Conservation (phyloP, 2,888 invertebrate species). For the Hecatera dysodea region DNA sequence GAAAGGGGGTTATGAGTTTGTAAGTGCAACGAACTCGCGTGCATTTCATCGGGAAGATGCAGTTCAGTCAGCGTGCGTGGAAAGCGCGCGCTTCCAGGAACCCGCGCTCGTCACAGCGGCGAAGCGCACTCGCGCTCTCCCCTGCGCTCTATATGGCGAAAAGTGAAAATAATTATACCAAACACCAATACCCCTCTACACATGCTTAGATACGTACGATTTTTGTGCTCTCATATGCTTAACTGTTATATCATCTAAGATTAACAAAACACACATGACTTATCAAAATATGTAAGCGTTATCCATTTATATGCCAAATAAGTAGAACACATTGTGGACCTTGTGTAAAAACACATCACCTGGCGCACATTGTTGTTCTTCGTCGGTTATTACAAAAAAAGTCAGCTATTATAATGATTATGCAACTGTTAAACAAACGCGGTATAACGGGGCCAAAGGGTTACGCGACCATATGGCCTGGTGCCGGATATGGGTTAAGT, state of each 20-base stretch:
- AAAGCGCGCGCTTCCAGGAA: slow-evolving; percentile 89
- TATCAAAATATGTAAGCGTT: slow-evolving; percentile 21
- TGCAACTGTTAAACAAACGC: slow-evolving; percentile 86
- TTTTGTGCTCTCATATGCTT: slow-evolving; percentile 13
- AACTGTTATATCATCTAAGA: slow-evolving; percentile 19
- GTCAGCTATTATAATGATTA: slow-evolving; percentile 81
- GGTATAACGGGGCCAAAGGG: slow-evolving; percentile 90
- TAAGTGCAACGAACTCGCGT: slow-evolving; percentile 90
- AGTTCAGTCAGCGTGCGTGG: slow-evolving; percentile 80
- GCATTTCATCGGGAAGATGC: slow-evolving; percentile 90
- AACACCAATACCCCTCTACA: slow-evolving; percentile 38
- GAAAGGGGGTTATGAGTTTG: slow-evolving; percentile 91
- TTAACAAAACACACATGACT: slow-evolving; percentile 18
- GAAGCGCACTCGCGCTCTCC: slow-evolving; percentile 75
- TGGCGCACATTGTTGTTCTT: slow-evolving; percentile 74
- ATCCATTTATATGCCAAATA: slow-evolving; percentile 50
- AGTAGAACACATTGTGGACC: slow-evolving; percentile 51
- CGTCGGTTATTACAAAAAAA: slow-evolving; percentile 76
- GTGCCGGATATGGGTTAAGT: slow-evolving; percentile 89
- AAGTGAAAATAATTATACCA: slow-evolving; percentile 83
- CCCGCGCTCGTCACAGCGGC: slow-evolving; percentile 70
- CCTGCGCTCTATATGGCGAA: slow-evolving; percentile 78
- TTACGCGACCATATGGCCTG: slow-evolving; percentile 86
- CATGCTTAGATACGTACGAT: slow-evolving; percentile 7
- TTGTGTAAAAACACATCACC: slow-evolving; percentile 76